A percentile compares a stretch with the other conserved stretches of the same genome.
Conservation (phyloP, 2,113 vertebrate species). For the Pavo muticus region DNA sequence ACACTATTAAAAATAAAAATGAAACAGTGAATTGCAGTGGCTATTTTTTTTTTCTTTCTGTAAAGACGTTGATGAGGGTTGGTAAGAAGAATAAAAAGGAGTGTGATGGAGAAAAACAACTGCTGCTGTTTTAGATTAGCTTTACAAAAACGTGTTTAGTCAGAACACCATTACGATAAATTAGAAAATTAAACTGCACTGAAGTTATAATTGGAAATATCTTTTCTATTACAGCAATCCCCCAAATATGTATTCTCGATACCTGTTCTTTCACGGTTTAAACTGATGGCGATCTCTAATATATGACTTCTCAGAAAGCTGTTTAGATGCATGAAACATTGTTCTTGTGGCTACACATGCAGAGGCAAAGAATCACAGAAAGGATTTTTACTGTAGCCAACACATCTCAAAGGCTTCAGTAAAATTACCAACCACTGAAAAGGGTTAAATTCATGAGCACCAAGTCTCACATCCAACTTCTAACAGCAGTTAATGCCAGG, state of each 20-base stretch:
- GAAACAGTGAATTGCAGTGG: neutral
- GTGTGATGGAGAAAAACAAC: neutral
- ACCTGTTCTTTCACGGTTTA: neutral
- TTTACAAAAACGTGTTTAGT: neutral
- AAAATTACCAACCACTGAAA: neutral
- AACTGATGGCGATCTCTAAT: neutral
- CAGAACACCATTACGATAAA: neutral
- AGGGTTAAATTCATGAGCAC: neutral
- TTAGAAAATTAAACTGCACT: neutral
- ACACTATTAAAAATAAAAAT: neutral
- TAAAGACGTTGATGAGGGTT: neutral
- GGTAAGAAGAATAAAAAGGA: neutral
- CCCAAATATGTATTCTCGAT: neutral
- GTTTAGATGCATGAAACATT: neutral
- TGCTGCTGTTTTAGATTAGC: neutral
- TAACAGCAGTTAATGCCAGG: neutral
- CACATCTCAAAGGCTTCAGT: neutral
- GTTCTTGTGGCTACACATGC: neutral
- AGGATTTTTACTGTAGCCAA: rapidly evolving
- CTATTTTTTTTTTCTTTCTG: neutral
- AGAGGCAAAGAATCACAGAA: neutral
- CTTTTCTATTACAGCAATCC: neutral
- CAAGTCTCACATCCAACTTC: neutral
- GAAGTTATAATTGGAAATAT: neutral
- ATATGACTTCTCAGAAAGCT: neutral